Evolutionary conservation across 2,888 invertebrate genomes (phyloP).

Genomic region (Xiphydria camelus): DNA sequence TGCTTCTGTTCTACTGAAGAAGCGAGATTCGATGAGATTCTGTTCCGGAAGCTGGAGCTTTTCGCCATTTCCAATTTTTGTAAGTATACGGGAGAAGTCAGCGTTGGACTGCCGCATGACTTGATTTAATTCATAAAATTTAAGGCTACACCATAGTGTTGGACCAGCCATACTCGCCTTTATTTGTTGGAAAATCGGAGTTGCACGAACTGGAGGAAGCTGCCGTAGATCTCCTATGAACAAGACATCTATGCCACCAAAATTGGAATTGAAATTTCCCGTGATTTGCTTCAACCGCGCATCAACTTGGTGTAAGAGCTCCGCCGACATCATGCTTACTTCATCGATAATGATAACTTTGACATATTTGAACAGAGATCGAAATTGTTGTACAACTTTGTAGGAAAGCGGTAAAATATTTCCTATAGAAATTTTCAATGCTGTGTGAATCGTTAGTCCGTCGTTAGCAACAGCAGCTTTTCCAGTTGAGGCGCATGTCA

Average conservation of each 20-base stretch:
- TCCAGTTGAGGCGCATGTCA: constrained; percentile 33
- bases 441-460: constrained; percentile 37
- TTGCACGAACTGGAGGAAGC: constrained; percentile 38
- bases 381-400: too few species aligned
- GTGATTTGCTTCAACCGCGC: too few species aligned
- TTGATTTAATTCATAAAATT: constrained; percentile 37
- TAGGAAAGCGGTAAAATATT: too few species aligned
- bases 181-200: constrained; percentile 37
- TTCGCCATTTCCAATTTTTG: constrained; percentile 38
- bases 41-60: constrained; percentile 24
- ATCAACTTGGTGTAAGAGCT: constrained; percentile 39
- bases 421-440: constrained; percentile 31
- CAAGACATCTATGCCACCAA: constrained; percentile 41
- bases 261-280: too few species aligned
- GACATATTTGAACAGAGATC: too few species aligned
- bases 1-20: constrained; percentile 26
- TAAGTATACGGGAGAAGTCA: constrained; percentile 37
- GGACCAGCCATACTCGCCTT: constrained; percentile 33
- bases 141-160: constrained; percentile 38
- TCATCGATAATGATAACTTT: constrained; percentile 49
- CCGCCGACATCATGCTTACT: constrained; percentile 46
- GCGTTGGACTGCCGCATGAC: constrained; percentile 42
- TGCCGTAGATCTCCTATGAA: constrained; percentile 46
- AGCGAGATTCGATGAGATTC: constrained; percentile 31
- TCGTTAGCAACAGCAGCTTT: constrained; percentile 39